Percentiles rank a stretch among this genome's conserved stretches.
phyloP scores from a whole-genome alignment of 1,140 invertebrate genomes.

The Steinernema feltiae region DNA sequence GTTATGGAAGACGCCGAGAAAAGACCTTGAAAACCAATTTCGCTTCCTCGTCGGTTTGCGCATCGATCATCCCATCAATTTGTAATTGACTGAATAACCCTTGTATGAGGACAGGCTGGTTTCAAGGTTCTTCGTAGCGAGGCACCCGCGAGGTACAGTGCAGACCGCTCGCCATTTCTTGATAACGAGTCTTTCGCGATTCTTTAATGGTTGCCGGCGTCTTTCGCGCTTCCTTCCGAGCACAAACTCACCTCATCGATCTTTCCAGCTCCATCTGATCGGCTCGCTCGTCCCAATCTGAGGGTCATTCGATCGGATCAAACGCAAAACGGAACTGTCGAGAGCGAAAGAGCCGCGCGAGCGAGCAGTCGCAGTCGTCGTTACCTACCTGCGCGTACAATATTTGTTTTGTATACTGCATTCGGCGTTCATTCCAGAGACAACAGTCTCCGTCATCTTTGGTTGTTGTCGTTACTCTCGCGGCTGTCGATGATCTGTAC shows the following conservation, averaged over 20 bases:
- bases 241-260: neutral
- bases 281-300: neutral
- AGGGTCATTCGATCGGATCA: slow-evolving; percentile 1
- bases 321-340: slow-evolving; percentile 2
- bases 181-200: neutral
- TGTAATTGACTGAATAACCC: slow-evolving; percentile 15
- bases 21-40: slow-evolving; percentile 14
- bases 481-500: neutral
- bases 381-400: slow-evolving; percentile 11
- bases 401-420: slow-evolving; percentile 13
- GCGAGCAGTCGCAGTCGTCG: neutral
- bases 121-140: slow-evolving; percentile 1
- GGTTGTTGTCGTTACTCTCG: neutral
- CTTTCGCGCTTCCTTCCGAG: too few species aligned
- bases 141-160: neutral
- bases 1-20: neutral
- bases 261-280: neutral
- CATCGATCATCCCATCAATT: slow-evolving; percentile 15
- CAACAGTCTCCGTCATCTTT: neutral
- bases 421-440: slow-evolving; percentile 4
- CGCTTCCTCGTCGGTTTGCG: slow-evolving; percentile 2
- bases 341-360: neutral
- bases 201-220: too few species aligned
- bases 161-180: neutral
- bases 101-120: slow-evolving; percentile 9